Conservation (phyloP, 30 jellyfish, hydroid and myxozoan genomes). For the Nemopilema nomurai region DNA sequence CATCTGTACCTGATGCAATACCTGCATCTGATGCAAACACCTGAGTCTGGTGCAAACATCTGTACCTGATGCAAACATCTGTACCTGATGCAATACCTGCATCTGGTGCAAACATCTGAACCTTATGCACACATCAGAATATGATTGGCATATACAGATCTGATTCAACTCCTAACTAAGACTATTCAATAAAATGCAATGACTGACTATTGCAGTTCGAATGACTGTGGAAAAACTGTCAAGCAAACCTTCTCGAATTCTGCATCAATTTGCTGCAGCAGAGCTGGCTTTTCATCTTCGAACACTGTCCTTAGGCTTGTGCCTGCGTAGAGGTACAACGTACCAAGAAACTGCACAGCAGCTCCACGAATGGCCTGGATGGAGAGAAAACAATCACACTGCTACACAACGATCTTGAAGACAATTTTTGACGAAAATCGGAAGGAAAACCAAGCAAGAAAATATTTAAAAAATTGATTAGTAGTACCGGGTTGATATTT, state of each 20-base stretch:
- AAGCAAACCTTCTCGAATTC: slow-evolving; percentile 85
- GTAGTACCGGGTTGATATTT: slow-evolving; percentile 73
- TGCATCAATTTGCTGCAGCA: slow-evolving; percentile 84
- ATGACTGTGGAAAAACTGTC: too few relatives aligned
- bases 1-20: too few relatives aligned
- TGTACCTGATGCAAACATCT: too few relatives aligned
- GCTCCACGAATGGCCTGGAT: slow-evolving; percentile 80
- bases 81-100: too few relatives aligned
- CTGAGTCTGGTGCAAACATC: too few relatives aligned
- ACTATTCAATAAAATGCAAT: background rate
- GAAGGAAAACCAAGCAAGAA: background rate
- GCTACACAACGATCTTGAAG: too few relatives aligned
- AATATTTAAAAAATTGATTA: background rate
- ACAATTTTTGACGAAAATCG: background rate
- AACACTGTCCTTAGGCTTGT: slow-evolving; percentile 73
- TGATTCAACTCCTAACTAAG: too few relatives aligned
- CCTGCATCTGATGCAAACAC: too few relatives aligned
- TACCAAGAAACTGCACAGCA: slow-evolving; percentile 76
- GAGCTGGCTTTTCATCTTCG: slow-evolving; percentile 90
- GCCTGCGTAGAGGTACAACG: slow-evolving; percentile 83
- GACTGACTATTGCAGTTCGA: background rate
- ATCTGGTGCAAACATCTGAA: too few relatives aligned
- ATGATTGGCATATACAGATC: too few relatives aligned
- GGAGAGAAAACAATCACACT: background rate
- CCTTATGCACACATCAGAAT: too few relatives aligned